Conservation (phyloP, 2,888 invertebrate genomes). For the Oligia latruncula region DNA sequence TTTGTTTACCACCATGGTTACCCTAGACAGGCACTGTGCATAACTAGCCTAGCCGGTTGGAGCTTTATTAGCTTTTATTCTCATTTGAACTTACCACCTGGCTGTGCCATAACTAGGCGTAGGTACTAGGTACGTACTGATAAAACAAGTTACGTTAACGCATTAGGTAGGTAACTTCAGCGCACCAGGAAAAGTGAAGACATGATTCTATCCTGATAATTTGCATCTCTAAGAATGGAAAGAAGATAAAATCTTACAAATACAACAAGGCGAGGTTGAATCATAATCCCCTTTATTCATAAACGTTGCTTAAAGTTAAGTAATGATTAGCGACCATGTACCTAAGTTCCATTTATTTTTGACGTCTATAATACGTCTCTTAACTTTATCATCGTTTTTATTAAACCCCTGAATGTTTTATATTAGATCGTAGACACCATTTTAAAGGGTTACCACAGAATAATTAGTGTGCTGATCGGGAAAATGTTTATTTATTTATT, state of each 20-base stretch:
- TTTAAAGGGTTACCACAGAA: no score
- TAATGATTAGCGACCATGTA: no score
- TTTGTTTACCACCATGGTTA: conserved; percentile 41
- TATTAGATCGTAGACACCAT: no score
- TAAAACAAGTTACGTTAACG: neutral
- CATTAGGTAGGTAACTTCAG: neutral
- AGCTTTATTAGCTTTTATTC: conserved; percentile 49
- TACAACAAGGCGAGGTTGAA: no score
- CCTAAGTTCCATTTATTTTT: neutral
- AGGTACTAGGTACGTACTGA: neutral
- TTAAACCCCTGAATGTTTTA: no score
- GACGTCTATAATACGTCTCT: neutral
- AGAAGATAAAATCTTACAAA: no score
- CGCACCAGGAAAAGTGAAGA: neutral
- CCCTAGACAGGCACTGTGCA: conserved; percentile 37
- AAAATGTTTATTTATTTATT: no score
- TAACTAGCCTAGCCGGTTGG: conserved; percentile 50
- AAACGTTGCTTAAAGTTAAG: no score
- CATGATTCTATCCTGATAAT: neutral
- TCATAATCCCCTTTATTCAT: no score
- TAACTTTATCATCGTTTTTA: neutral
- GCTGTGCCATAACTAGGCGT: neutral
- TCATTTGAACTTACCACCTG: conserved; percentile 49
- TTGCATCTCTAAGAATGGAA: neutral
- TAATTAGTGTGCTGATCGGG: no score